Percentiles rank a stretch among this genome's conserved stretches.
These are phyloP conservation scores for Silurus aristotelis DNA, from an alignment of 2,797 vertebrate genomes.

Conservation along the genomic window DNA sequence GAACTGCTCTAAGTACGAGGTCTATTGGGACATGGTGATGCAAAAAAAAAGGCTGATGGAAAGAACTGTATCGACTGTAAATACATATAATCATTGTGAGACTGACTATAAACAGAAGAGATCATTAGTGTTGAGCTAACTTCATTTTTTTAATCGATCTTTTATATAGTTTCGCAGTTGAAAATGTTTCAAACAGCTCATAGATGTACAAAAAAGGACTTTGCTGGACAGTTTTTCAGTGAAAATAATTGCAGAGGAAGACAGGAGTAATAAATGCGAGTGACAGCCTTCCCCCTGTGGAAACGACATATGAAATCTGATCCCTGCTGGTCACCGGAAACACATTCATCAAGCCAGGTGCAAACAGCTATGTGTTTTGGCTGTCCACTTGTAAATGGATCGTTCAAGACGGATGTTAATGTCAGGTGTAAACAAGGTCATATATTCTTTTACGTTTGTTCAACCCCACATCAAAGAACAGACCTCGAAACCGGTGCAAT, in stretches of 20 bases:
- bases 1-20: background rate
- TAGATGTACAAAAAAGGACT: background rate
- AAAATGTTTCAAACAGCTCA: background rate
- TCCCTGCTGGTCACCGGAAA: background rate
- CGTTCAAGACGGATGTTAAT: background rate
- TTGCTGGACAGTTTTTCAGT: background rate
- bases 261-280: background rate
- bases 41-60: background rate
- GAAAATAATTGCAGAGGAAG: background rate
- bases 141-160: background rate
- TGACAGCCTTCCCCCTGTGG: no score
- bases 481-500: background rate
- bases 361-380: background rate
- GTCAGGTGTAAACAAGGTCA: background rate
- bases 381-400: background rate
- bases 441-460: background rate
- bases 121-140: background rate
- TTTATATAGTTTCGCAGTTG: background rate
- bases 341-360: background rate
- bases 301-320: background rate
- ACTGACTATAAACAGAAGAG: no score
- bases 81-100: no score
- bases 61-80: no score
- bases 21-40: background rate
- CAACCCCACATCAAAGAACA: background rate